Conservation (phyloP, 2,888 invertebrate species). For the Yponomeuta evonymella region DNA sequence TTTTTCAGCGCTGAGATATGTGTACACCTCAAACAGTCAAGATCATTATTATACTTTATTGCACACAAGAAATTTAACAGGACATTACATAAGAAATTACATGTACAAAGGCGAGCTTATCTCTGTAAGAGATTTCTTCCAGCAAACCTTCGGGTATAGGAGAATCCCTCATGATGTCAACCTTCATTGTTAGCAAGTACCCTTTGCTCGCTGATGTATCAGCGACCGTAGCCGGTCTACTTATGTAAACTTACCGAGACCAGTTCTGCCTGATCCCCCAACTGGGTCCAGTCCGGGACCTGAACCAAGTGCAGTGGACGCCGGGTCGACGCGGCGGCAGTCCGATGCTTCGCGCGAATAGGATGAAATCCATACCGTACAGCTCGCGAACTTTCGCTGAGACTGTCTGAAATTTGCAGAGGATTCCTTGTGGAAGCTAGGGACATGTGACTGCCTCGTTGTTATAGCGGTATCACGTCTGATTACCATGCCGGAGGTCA, state of each 20-base stretch:
- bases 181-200: no score
- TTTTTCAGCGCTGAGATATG: not conserved
- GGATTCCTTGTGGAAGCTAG: not conserved
- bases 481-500: no score
- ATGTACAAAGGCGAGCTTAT: no score
- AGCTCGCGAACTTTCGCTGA: slow-evolving; percentile 46
- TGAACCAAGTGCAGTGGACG: slow-evolving; percentile 70
- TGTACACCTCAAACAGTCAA: not conserved
- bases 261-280: slow-evolving; percentile 59
- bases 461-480: no score
- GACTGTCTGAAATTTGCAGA: slow-evolving; percentile 37
- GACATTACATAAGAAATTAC: no score
- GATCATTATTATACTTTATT: no score
- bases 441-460: no score
- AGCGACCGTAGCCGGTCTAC: not conserved
- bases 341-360: slow-evolving; percentile 55
- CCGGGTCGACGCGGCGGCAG: slow-evolving; percentile 60
- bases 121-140: no score
- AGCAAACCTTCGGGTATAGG: no score
- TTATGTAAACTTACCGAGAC: slow-evolving; percentile 36
- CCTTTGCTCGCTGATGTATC: no score
- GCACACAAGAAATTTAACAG: no score
- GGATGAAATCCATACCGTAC: slow-evolving; percentile 56
- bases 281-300: slow-evolving; percentile 63
- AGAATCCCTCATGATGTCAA: no score